A percentile compares a stretch with the other conserved stretches of the same genome.
phyloP scores from a whole-genome alignment of 1,140 invertebrate genomes.

The Musca vetustissima region DNA sequence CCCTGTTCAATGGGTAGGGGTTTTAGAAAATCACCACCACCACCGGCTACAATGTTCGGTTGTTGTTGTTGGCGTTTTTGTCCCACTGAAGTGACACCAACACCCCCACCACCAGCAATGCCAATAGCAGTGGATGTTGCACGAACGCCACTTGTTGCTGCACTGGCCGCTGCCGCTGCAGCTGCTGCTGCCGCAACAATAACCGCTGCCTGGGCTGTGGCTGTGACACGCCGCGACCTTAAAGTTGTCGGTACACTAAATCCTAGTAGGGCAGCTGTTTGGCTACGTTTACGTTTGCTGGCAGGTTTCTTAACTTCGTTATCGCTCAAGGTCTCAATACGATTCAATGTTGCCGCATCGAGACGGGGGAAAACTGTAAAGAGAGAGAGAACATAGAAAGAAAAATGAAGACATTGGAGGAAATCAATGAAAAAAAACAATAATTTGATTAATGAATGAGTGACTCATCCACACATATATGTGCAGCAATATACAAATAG shows the following conservation, averaged over 20 bases:
- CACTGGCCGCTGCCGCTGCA: background rate
- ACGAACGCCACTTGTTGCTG: no score
- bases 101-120: no score
- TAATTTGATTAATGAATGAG: no score
- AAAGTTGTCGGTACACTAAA: background rate
- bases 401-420: no score
- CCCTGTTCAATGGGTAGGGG: background rate
- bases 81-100: background rate
- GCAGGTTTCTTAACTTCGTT: conserved; percentile 17
- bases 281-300: conserved; percentile 12
- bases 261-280: background rate
- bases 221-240: background rate
- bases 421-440: no score
- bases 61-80: conserved; percentile 2
- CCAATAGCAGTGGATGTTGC: background rate
- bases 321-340: conserved; percentile 15
- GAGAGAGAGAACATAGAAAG: background rate
- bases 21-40: background rate
- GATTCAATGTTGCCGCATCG: conserved; percentile 19
- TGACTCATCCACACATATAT: no score
- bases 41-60: no score
- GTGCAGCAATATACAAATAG: no score
- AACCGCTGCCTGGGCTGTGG: background rate
- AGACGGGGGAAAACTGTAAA: background rate
- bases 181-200: background rate